These are phyloP conservation scores for Drosophila murphyi DNA, from an alignment of 1,140 invertebrate species.

Conservation along the genomic window DNA sequence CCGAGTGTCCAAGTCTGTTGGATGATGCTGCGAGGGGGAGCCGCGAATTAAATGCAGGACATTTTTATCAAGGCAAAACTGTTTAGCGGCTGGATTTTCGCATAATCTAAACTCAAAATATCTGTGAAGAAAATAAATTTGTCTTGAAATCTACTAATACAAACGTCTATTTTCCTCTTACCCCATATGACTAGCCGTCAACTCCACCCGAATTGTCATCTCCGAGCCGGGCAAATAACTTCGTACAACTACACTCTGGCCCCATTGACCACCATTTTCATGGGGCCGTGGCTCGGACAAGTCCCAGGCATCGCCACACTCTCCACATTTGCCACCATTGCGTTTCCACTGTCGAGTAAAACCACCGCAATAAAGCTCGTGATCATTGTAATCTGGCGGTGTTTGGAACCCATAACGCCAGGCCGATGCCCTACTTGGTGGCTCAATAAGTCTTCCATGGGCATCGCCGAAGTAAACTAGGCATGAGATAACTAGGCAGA, in stretches of 20 bases:
- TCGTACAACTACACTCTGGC: conserved; percentile 91
- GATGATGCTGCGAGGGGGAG: conserved; percentile 63
- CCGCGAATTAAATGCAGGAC: conserved; percentile 87
- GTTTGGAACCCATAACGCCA: conserved; percentile 91
- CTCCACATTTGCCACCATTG: conserved; percentile 92
- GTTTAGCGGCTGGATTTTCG: conserved; percentile 87
- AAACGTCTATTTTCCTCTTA: conserved; percentile 27
- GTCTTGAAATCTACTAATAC: not conserved
- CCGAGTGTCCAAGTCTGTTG: conserved; percentile 85
- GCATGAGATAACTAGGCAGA: conserved; percentile 6
- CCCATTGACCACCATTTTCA: conserved; percentile 94
- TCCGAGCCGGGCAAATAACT: conserved; percentile 89
- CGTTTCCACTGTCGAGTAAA: conserved; percentile 90
- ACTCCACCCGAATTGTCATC: conserved; percentile 90
- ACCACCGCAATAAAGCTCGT: conserved; percentile 95
- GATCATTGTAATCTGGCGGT: conserved; percentile 93
- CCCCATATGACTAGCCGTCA: conserved; percentile 92
- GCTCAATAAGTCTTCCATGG: conserved; percentile 93
- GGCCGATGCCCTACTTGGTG: conserved; percentile 91
- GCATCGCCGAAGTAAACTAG: conserved; percentile 62
- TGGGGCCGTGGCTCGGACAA: conserved; percentile 89
- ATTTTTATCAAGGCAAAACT: conserved; percentile 91
- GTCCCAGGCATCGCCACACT: conserved; percentile 95
- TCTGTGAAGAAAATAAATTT: conserved; percentile 31
- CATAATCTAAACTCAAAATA: conserved; percentile 95